Percentiles rank a stretch among this genome's conserved stretches.
phyloP scores from a whole-genome alignment of 2,113 vertebrate species.

The Thinocorus orbignyianus region DNA sequence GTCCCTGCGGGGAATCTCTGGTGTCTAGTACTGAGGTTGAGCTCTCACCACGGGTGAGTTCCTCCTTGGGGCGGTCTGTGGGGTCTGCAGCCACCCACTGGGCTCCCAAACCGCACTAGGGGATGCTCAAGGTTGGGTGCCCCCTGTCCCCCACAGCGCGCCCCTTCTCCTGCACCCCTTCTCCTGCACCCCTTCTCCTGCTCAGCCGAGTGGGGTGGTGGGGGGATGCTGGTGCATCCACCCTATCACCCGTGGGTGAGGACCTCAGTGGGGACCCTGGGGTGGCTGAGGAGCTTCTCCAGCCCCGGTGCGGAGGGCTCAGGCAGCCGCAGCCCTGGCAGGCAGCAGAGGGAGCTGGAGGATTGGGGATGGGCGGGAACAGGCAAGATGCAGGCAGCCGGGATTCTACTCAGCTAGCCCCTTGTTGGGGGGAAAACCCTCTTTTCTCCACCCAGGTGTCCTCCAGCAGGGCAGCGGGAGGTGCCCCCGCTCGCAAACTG shows the following conservation, averaged over 20 bases:
- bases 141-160: fast-evolving
- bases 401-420: neutral
- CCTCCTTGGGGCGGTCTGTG: neutral
- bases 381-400: neutral
- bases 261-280: neutral
- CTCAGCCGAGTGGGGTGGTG: neutral
- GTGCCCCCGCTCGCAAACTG: neutral
- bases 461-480: neutral
- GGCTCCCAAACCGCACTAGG: fast-evolving
- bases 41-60: fast-evolving
- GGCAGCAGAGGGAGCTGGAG: constrained; percentile 71
- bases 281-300: neutral
- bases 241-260: neutral
- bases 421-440: fast-evolving
- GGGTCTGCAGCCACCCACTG: neutral
- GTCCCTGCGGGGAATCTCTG: neutral
- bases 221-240: neutral
- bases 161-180: neutral
- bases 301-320: neutral
- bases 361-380: constrained; percentile 1
- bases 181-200: neutral
- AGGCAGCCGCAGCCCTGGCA: neutral
- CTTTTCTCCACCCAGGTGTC: neutral
- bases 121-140: neutral
- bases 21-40: neutral